Percentiles rank a stretch among this genome's conserved stretches.
phyloP scores from a whole-genome alignment of 2,113 vertebrate species.

The Telmatochromis sp. region DNA sequence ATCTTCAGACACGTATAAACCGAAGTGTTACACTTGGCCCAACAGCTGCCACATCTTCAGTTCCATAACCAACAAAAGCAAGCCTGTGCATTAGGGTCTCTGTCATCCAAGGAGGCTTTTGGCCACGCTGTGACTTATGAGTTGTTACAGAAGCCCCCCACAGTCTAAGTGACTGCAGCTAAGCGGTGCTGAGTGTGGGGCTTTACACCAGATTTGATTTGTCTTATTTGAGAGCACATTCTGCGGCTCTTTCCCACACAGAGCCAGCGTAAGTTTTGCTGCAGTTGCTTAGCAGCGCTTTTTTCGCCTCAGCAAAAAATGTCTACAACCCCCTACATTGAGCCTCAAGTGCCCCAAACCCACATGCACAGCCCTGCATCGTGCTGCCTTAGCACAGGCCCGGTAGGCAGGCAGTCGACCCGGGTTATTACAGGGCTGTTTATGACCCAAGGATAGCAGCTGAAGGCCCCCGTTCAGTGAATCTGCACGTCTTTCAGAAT shows the following conservation, averaged over 20 bases:
- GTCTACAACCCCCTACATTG: background rate
- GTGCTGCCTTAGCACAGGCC: slow-evolving; percentile 38
- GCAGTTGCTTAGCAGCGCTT: slow-evolving; percentile 67
- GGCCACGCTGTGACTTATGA: slow-evolving; percentile 20
- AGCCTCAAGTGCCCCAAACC: background rate
- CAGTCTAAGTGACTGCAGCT: slow-evolving; percentile 42
- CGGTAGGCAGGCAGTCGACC: slow-evolving; percentile 41
- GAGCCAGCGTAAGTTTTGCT: slow-evolving; percentile 32
- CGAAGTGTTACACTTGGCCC: background rate
- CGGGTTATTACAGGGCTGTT: slow-evolving; percentile 50
- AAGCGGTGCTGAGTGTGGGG: slow-evolving; percentile 24
- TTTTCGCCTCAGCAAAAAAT: background rate
- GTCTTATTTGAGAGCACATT: slow-evolving; percentile 43
- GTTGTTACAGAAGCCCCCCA: slow-evolving; percentile 36
- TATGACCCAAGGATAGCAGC: slow-evolving; percentile 56
- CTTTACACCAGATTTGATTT: slow-evolving; percentile 59
- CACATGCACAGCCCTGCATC: background rate
- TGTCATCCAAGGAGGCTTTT: background rate
- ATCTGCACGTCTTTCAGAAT: slow-evolving; percentile 50
- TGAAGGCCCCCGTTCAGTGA: slow-evolving; percentile 25
- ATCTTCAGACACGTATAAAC: background rate
- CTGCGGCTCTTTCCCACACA: slow-evolving; percentile 67
- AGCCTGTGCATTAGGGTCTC: background rate
- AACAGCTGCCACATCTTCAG: slow-evolving; percentile 17
- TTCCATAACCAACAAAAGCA: background rate